These are phyloP conservation scores for Phoebastria nigripes DNA, from an alignment of 2,797 vertebrate genomes.

Conservation along the genomic window DNA sequence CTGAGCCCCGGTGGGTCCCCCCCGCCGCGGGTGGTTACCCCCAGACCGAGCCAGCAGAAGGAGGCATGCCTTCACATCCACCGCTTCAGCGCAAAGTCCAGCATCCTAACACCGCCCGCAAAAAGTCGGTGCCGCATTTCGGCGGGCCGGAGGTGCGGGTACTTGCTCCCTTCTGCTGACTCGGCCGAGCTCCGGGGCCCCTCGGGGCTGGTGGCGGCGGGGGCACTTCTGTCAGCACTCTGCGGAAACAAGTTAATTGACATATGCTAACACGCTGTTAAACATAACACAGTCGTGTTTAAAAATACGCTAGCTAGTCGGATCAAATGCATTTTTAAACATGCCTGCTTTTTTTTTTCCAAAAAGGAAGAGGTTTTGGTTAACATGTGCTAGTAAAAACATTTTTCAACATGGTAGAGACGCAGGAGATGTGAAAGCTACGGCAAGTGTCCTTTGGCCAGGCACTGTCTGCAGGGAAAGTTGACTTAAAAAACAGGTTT, in stretches of 20 bases:
- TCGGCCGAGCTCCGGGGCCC: neutral
- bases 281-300: constrained; percentile 45
- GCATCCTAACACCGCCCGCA: neutral
- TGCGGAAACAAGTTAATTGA: constrained; percentile 36
- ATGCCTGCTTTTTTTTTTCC: neutral
- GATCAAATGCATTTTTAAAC: constrained; percentile 54
- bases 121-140: neutral
- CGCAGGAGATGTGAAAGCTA: neutral
- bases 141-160: neutral
- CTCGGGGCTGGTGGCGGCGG: accelerated
- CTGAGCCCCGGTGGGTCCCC: neutral
- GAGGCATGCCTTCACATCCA: neutral
- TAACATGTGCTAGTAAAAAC: constrained; percentile 8
- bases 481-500: constrained; percentile 36
- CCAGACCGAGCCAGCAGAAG: neutral
- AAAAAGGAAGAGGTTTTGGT: neutral
- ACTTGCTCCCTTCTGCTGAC: neutral
- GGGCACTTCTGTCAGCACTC: constrained; percentile 40
- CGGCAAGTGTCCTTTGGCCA: neutral
- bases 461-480: neutral
- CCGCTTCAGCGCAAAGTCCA: accelerated
- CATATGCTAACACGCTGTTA: constrained; percentile 44
- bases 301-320: constrained; percentile 25
- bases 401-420: neutral
- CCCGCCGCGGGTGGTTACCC: accelerated